Conservation (phyloP, 2,888 invertebrate species). For the Neuroscelio doddi region DNA sequence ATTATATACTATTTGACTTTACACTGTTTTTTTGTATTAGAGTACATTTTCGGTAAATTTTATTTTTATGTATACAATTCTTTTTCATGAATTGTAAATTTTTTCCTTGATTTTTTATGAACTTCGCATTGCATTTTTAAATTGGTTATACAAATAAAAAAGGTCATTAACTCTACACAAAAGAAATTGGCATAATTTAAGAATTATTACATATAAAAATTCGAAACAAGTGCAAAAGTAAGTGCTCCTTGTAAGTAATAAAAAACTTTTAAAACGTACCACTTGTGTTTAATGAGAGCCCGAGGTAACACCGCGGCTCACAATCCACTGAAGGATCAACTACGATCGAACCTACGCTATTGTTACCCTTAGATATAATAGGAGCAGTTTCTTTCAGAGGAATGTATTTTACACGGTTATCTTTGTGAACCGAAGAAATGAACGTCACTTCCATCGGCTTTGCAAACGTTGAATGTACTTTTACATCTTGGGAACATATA, state of each 20-base stretch:
- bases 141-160: too few species aligned
- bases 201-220: too few species aligned
- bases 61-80: neutral
- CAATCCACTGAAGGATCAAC: conserved; percentile 85
- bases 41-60: too few species aligned
- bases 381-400: conserved; percentile 65
- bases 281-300: conserved; percentile 78
- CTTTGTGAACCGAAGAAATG: conserved; percentile 75
- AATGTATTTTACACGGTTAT: conserved; percentile 66
- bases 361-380: conserved; percentile 68
- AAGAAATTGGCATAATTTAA: too few species aligned
- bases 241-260: too few species aligned
- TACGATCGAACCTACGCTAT: conserved; percentile 74
- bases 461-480: conserved; percentile 86
- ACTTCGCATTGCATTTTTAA: too few species aligned
- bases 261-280: conserved; percentile 74
- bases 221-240: conserved; percentile 7
- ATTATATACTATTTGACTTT: too few species aligned
- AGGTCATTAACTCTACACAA: neutral
- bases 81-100: too few species aligned
- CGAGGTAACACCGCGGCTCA: conserved; percentile 83
- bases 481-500: conserved; percentile 83
- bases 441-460: conserved; percentile 84
- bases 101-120: too few species aligned
- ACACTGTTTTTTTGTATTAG: too few species aligned